phyloP scores from a whole-genome alignment of 1,140 invertebrate species.

The Tetranychus urticae region DNA sequence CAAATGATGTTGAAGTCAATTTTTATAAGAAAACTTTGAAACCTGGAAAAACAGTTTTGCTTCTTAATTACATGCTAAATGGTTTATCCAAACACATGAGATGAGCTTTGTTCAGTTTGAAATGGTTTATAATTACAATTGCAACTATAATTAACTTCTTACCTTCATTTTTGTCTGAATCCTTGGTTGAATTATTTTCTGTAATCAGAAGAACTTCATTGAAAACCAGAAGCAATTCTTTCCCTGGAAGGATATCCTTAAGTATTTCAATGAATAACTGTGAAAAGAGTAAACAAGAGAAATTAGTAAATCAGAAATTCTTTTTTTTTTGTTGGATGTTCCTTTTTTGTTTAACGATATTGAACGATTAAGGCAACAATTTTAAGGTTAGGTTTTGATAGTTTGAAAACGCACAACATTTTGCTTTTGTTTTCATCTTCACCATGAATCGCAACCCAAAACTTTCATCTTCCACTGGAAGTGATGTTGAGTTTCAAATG shows the following conservation, averaged over 20 bases:
- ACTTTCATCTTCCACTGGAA: too few species aligned
- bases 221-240: not conserved
- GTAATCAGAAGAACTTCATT: not conserved
- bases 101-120: not conserved
- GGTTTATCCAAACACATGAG: not conserved
- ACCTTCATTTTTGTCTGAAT: not conserved
- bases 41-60: not conserved
- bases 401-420: too few species aligned
- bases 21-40: too few species aligned
- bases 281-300: not conserved
- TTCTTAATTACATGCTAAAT: not conserved
- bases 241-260: not conserved
- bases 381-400: too few species aligned
- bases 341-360: too few species aligned
- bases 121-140: not conserved
- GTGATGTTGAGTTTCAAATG: too few species aligned
- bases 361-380: too few species aligned
- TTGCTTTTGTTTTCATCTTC: too few species aligned
- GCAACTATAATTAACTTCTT: not conserved
- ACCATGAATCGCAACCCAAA: too few species aligned
- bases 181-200: not conserved
- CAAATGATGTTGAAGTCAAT: too few species aligned
- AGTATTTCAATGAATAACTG: slow-evolving; percentile 2
- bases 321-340: too few species aligned
- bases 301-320: not conserved